Conservation (phyloP, 2,113 vertebrate genomes). For the Chamaetylas fuelleborni region DNA sequence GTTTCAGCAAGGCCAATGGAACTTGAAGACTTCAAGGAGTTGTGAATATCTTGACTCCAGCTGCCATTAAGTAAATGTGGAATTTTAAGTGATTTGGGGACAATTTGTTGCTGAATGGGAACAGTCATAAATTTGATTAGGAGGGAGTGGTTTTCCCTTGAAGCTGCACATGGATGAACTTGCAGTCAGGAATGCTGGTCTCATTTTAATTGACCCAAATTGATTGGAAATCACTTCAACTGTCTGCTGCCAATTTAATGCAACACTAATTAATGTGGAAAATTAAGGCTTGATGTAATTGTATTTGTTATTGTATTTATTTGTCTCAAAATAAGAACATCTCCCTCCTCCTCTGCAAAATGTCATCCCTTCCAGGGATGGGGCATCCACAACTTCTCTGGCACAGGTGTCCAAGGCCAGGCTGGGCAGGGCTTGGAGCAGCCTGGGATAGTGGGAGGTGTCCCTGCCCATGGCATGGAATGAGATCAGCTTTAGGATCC, state of each 20-base stretch:
- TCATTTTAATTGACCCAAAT: not conserved
- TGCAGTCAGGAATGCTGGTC: not conserved
- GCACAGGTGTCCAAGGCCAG: not conserved
- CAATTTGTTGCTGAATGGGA: not conserved
- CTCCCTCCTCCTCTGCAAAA: fast-evolving
- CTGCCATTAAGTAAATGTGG: not conserved
- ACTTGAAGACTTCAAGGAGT: not conserved
- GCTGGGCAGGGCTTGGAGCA: not conserved
- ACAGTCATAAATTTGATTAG: not conserved
- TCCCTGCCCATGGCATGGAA: not conserved
- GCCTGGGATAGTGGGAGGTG: not conserved
- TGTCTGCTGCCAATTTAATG: not conserved
- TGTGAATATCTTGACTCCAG: not conserved
- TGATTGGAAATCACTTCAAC: not conserved
- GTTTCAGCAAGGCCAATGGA: fast-evolving
- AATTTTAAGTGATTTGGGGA: not conserved
- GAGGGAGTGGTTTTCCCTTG: not conserved
- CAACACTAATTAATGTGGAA: not conserved
- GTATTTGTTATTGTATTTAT: not conserved
- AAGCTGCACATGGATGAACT: not conserved
- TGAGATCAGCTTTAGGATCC: not conserved
- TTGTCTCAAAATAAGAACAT: not conserved
- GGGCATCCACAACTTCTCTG: not conserved
- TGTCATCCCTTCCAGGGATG: not conserved
- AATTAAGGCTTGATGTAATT: not conserved